phyloP scores from a whole-genome alignment of 2,888 invertebrate genomes.

The Tetramorium bicarinatum region DNA sequence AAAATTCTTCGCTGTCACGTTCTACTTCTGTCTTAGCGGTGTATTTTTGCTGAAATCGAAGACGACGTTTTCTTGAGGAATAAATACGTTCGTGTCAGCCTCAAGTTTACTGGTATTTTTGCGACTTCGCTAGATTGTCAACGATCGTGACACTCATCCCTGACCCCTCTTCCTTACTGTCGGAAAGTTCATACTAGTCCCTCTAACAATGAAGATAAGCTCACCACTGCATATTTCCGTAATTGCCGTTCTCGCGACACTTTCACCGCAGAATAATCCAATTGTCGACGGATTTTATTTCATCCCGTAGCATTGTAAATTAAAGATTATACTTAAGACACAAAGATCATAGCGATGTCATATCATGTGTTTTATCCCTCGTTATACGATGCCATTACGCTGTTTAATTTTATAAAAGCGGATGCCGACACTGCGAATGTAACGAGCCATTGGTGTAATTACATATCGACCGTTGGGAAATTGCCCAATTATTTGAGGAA shows the following conservation, averaged over 20 bases:
- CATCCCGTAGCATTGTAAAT: not conserved
- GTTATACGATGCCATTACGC: not conserved
- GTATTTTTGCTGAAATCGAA: not conserved
- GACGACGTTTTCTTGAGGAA: conserved; percentile 7
- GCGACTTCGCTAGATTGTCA: not conserved
- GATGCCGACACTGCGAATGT: not conserved
- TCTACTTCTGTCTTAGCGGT: not conserved
- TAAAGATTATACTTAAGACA: conserved; percentile 8
- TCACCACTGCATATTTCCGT: conserved; percentile 11
- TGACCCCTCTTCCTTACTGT: not conserved
- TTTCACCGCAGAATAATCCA: conserved; percentile 37
- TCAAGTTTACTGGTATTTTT: conserved; percentile 36
- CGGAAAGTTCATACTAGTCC: not conserved
- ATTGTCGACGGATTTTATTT: conserved; percentile 30
- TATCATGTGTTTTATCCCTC: not conserved
- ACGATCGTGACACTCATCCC: conserved; percentile 18
- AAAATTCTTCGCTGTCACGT: not conserved
- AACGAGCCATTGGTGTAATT: conserved; percentile 16
- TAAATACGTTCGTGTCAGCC: not conserved
- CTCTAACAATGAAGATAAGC: not conserved
- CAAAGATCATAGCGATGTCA: not conserved
- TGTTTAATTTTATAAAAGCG: conserved; percentile 26
- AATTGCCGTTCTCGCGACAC: conserved; percentile 21
- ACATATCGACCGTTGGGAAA: not conserved
- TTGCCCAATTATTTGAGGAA: not conserved